Evolutionary conservation across 2,888 invertebrate genomes (phyloP).

Genomic region (Philereme transversata): DNA sequence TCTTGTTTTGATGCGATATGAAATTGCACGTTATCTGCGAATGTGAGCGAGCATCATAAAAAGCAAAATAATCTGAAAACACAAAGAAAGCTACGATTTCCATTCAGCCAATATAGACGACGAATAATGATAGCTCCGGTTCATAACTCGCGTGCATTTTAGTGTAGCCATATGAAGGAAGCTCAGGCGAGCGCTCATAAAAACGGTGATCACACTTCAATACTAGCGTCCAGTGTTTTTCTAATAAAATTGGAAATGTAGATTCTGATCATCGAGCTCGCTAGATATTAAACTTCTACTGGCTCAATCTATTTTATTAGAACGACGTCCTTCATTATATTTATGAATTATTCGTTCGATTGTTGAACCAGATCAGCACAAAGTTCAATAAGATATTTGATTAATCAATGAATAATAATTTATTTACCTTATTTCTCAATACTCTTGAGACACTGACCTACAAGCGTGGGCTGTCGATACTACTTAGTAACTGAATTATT

Average conservation of each 20-base stretch:
- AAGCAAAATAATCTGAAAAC: background rate
- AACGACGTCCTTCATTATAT: background rate
- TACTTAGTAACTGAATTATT: slow-evolving; percentile 25
- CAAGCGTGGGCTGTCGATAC: slow-evolving; percentile 14
- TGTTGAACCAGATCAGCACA: background rate
- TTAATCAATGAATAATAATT: background rate
- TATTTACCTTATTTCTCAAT: background rate
- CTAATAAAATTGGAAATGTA: slow-evolving; percentile 20
- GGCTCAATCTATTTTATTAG: slow-evolving; percentile 10
- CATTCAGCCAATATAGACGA: background rate
- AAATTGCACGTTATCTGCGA: slow-evolving; percentile 7
- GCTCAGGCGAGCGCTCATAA: slow-evolving; percentile 27
- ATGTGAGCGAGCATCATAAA: slow-evolving; percentile 5
- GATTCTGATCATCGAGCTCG: slow-evolving; percentile 21
- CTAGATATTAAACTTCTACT: background rate
- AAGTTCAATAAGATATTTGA: background rate
- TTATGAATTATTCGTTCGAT: background rate
- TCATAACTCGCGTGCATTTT: slow-evolving; percentile 23
- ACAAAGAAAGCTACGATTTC: slow-evolving; percentile 6
- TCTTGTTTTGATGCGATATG: slow-evolving; percentile 15
- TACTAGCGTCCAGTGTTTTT: slow-evolving; percentile 22
- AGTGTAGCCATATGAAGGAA: slow-evolving; percentile 29
- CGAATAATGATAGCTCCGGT: background rate
- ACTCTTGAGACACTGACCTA: slow-evolving; percentile 9
- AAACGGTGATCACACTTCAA: slow-evolving; percentile 36